Conservation (phyloP, 2,797 vertebrate genomes). For the Rhincodon typus region DNA sequence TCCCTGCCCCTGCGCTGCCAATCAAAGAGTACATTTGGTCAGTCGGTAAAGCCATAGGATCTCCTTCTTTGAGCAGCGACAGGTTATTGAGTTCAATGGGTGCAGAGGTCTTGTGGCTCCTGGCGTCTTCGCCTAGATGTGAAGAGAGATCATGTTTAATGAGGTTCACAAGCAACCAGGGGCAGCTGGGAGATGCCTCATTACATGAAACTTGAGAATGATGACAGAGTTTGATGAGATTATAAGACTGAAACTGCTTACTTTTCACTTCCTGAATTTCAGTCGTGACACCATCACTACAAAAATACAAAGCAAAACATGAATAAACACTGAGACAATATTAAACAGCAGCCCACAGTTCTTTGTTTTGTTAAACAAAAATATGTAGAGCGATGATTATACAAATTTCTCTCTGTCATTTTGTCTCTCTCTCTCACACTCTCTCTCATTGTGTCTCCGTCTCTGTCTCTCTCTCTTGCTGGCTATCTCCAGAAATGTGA, state of each 20-base stretch:
- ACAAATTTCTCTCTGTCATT: too few species aligned
- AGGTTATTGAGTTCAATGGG: neutral
- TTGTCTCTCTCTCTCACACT: neutral
- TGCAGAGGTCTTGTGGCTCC: neutral
- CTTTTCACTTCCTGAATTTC: neutral
- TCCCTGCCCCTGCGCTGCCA: neutral
- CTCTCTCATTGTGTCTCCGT: neutral
- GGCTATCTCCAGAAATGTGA: neutral
- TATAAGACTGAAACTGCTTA: neutral
- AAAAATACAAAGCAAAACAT: neutral
- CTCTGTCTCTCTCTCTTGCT: neutral
- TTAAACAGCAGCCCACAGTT: neutral
- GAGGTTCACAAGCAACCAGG: neutral
- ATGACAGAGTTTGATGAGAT: neutral
- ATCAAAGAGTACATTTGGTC: neutral
- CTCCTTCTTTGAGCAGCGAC: neutral
- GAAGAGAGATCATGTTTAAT: neutral
- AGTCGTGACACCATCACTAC: neutral
- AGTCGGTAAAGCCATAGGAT: neutral
- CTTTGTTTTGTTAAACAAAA: too few species aligned
- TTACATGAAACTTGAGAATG: neutral
- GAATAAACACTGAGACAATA: neutral
- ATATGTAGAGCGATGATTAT: too few species aligned
- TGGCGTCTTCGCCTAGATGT: neutral
- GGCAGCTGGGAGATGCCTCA: neutral